These are phyloP conservation scores for Esox niger DNA, from an alignment of 2,113 vertebrate genomes.

Conservation along the genomic window DNA sequence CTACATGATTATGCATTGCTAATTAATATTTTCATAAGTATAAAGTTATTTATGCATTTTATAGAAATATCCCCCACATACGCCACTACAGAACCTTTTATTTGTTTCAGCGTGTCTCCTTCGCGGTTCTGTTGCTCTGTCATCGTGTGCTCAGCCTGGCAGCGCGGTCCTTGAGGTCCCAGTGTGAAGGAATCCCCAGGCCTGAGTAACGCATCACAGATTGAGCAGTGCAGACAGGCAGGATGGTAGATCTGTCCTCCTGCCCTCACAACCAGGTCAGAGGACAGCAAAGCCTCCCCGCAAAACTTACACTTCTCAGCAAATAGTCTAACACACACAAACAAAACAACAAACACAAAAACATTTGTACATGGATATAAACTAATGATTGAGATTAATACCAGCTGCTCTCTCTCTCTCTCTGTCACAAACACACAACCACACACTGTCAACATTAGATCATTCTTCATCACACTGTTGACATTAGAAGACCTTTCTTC, in stretches of 20 bases:
- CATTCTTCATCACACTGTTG: background rate
- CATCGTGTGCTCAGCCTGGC: conserved; percentile 12
- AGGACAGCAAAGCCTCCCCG: conserved; percentile 8
- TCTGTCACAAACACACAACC: background rate
- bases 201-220: conserved; percentile 9
- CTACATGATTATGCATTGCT: no score
- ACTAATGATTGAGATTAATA: no score
- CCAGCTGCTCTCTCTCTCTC: background rate
- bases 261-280: conserved; percentile 19
- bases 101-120: background rate
- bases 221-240: conserved; percentile 1
- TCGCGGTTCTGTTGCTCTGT: background rate
- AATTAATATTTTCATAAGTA: no score
- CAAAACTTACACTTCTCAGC: conserved; percentile 21
- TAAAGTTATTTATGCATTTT: no score
- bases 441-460: background rate
- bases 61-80: no score
- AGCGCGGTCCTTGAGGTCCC: background rate
- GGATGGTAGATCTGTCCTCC: conserved; percentile 10
- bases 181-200: conserved; percentile 16
- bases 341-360: background rate
- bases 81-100: background rate
- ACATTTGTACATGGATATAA: background rate
- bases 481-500: background rate
- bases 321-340: conserved; percentile 18